These are phyloP conservation scores for Ageneiosus marmoratus DNA, from an alignment of 2,113 vertebrate genomes.

Conservation along the genomic window DNA sequence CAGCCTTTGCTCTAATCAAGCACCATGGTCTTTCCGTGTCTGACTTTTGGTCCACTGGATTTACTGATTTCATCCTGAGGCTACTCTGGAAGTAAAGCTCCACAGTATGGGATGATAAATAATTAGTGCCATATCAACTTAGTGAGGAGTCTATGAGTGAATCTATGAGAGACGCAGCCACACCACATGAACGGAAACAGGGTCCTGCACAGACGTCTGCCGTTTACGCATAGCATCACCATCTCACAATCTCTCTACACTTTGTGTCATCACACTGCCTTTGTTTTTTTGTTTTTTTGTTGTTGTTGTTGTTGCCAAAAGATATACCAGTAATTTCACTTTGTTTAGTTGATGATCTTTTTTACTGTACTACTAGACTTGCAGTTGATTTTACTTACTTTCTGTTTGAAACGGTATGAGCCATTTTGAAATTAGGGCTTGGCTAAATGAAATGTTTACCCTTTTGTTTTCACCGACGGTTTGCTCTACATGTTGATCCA, in stretches of 20 bases:
- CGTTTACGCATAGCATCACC: slow-evolving; percentile 95
- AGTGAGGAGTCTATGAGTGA: slow-evolving; percentile 31
- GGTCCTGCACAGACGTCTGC: slow-evolving; percentile 98
- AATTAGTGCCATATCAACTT: slow-evolving; percentile 43
- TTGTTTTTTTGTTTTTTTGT: slow-evolving; percentile 59
- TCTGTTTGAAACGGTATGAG: slow-evolving; percentile 33
- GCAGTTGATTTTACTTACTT: slow-evolving; percentile 34
- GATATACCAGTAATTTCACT: slow-evolving; percentile 64
- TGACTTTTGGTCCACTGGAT: slow-evolving; percentile 19
- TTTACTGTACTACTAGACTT: slow-evolving; percentile 76
- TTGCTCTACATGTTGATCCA: slow-evolving; percentile 89
- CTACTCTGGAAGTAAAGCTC: slow-evolving; percentile 31
- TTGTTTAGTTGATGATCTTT: slow-evolving; percentile 74
- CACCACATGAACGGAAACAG: slow-evolving; percentile 90
- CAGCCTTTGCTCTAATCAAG: slow-evolving; percentile 13
- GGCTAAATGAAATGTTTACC: slow-evolving; percentile 28
- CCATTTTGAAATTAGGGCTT: slow-evolving; percentile 21
- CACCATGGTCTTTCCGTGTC: neutral
- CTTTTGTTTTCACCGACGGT: slow-evolving; percentile 45
- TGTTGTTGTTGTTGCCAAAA: slow-evolving; percentile 71
- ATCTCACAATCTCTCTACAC: slow-evolving; percentile 72
- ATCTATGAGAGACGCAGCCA: slow-evolving; percentile 54
- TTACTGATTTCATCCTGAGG: slow-evolving; percentile 31
- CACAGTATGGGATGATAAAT: slow-evolving; percentile 16
- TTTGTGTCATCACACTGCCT: slow-evolving; percentile 35